Evolutionary conservation across 1,140 invertebrate genomes (phyloP).

Genomic region (Myzus persicae): DNA sequence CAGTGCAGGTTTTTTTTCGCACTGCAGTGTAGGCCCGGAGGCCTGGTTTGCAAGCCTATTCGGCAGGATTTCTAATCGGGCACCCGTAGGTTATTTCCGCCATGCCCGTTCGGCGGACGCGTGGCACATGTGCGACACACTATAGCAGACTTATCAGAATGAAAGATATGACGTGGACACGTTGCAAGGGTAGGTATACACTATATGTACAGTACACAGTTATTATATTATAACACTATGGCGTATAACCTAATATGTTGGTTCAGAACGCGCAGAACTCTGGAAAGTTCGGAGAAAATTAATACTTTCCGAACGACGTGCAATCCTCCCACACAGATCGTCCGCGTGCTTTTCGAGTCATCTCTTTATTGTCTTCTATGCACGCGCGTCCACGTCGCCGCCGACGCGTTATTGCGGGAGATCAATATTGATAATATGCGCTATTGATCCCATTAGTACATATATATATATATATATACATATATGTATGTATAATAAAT

Average conservation of each 20-base stretch:
- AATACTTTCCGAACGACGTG: neutral
- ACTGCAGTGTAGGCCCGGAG: no score
- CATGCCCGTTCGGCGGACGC: no score
- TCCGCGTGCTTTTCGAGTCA: neutral
- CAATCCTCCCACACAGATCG: neutral
- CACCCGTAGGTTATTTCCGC: no score
- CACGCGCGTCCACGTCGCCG: neutral
- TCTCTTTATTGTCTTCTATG: neutral
- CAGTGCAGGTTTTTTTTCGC: no score
- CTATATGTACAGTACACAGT: neutral
- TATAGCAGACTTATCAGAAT: no score
- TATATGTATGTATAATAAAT: neutral
- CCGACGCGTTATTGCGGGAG: neutral
- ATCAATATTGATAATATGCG: neutral
- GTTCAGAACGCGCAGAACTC: neutral
- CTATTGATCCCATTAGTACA: neutral
- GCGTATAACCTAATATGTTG: neutral
- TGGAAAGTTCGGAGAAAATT: neutral
- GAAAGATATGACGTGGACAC: no score
- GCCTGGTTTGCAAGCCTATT: no score
- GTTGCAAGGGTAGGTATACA: no score
- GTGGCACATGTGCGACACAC: no score
- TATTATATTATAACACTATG: neutral
- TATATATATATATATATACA: neutral
- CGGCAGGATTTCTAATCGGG: no score